A percentile compares a stretch with the other conserved stretches of the same genome.
Evolutionary conservation across 2,113 vertebrate genomes (phyloP).

Genomic region (Theristicus caerulescens): DNA sequence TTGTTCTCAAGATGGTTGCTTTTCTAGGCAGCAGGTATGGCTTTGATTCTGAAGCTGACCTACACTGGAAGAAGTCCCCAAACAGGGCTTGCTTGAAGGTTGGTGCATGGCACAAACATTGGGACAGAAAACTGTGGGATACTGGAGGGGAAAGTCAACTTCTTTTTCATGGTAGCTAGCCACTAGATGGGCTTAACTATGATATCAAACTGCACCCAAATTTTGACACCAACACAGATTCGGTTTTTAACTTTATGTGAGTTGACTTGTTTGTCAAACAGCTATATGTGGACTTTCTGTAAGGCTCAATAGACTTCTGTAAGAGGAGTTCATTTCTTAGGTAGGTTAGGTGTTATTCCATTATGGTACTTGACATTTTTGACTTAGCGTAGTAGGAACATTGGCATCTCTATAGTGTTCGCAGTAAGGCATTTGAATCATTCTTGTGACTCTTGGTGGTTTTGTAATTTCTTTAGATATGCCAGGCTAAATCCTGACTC

Average conservation of each 20-base stretch:
- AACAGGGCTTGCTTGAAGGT: neutral
- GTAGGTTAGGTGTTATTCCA: neutral
- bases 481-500: neutral
- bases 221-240: neutral
- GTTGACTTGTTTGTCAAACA: neutral
- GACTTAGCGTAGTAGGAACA: neutral
- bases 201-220: neutral
- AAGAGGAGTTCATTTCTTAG: neutral
- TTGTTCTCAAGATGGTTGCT: neutral
- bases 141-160: neutral
- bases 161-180: neutral
- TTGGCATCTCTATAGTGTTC: neutral
- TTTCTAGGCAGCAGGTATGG: neutral
- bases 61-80: neutral
- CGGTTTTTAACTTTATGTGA: neutral
- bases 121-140: neutral
- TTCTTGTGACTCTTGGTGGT: neutral
- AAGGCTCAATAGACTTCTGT: neutral
- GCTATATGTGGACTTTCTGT: neutral
- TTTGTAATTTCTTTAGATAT: neutral
- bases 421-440: neutral
- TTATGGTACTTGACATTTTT: neutral
- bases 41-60: neutral
- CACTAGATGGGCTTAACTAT: neutral
- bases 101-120: fast-evolving